phyloP scores from a whole-genome alignment of 2,113 vertebrate species.

The Alces alces region DNA sequence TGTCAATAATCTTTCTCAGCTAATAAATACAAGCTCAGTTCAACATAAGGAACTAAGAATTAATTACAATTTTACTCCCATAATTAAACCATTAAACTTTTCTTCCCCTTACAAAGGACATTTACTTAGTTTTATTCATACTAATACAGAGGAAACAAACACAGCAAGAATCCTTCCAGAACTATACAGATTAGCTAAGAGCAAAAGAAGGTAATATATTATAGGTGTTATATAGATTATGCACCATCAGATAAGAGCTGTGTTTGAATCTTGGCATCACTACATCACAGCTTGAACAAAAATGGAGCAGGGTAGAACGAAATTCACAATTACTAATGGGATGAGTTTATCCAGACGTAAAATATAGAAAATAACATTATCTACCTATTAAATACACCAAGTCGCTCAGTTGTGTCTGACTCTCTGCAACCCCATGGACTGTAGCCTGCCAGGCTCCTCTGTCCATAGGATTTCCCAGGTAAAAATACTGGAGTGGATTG shows the following conservation, averaged over 20 bases:
- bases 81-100: neutral
- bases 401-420: neutral
- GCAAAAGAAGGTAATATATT: neutral
- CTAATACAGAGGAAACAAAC: neutral
- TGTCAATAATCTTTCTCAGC: slow-evolving; percentile 6
- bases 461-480: neutral
- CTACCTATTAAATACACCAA: neutral
- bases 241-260: neutral
- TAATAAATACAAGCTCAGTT: slow-evolving; percentile 7
- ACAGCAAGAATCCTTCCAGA: neutral
- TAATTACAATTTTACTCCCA: neutral
- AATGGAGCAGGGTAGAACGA: neutral
- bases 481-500: neutral
- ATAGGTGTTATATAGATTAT: neutral
- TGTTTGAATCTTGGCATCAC: neutral
- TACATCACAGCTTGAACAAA: neutral
- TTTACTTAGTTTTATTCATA: slow-evolving; percentile 15
- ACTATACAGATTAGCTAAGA: neutral
- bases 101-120: slow-evolving; percentile 6
- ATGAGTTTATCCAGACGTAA: neutral
- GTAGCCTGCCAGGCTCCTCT: neutral
- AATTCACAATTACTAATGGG: neutral
- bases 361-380: neutral
- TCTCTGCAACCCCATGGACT: neutral
- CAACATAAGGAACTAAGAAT: slow-evolving; percentile 13